A percentile compares a stretch with the other conserved stretches of the same genome.
Conservation (phyloP, 1,140 invertebrate genomes). For the Holcopasites calliopsidis region DNA sequence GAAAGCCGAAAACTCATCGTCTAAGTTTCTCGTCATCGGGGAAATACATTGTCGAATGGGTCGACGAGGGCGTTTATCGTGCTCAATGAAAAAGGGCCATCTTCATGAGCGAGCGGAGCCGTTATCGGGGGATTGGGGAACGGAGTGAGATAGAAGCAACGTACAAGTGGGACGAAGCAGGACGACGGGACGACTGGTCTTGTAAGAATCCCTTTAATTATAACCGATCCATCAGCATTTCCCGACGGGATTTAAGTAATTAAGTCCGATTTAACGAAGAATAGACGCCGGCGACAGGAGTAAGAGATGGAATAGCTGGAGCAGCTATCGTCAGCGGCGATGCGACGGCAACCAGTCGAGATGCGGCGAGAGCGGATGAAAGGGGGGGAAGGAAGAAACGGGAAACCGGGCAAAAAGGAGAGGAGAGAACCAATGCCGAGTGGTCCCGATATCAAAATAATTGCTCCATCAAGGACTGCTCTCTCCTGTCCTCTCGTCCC, state of each 20-base stretch:
- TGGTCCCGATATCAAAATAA: slow-evolving; percentile 70
- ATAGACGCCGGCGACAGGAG: slow-evolving; percentile 62
- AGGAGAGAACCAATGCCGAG: slow-evolving; percentile 47
- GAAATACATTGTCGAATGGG: background rate
- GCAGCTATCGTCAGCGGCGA: slow-evolving; percentile 49
- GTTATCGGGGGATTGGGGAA: slow-evolving; percentile 9
- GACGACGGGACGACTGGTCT: slow-evolving; percentile 30
- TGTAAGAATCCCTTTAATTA: slow-evolving; percentile 67
- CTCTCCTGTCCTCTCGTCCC: background rate
- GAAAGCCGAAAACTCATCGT: slow-evolving; percentile 13
- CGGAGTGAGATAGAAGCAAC: background rate
- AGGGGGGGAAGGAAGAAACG: background rate
- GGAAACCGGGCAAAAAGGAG: background rate
- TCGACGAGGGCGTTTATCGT: slow-evolving; percentile 32
- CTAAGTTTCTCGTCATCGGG: slow-evolving; percentile 15
- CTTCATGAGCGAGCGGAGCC: slow-evolving; percentile 17
- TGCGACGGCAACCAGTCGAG: slow-evolving; percentile 31
- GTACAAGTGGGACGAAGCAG: background rate
- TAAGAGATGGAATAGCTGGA: slow-evolving; percentile 59
- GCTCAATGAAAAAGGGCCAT: slow-evolving; percentile 48
- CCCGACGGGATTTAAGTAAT: slow-evolving; percentile 69
- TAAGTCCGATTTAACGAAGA: slow-evolving; percentile 71
- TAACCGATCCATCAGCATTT: slow-evolving; percentile 68
- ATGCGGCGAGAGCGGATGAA: slow-evolving; percentile 18
- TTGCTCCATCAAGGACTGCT: slow-evolving; percentile 63